phyloP scores from a whole-genome alignment of 2,797 vertebrate genomes.

The Agapornis canus region DNA sequence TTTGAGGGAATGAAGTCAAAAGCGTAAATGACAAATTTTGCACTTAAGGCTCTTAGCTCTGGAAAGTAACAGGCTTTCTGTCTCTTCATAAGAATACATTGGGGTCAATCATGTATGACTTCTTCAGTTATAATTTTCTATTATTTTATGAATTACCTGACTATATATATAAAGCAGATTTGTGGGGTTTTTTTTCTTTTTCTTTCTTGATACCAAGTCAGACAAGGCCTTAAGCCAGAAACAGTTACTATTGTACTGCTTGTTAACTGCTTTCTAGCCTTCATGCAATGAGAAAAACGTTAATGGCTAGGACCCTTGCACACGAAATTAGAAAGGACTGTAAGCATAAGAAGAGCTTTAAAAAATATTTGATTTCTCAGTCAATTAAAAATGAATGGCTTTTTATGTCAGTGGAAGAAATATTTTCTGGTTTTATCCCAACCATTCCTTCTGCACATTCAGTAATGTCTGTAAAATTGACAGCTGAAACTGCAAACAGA shows the following conservation, averaged over 20 bases:
- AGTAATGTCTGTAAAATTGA: not conserved
- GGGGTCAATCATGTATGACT: not conserved
- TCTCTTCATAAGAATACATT: slow-evolving; percentile 17
- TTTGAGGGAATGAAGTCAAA: not conserved
- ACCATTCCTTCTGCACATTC: not conserved
- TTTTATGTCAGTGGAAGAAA: not conserved
- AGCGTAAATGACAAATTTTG: slow-evolving; percentile 42
- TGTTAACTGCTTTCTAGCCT: not conserved
- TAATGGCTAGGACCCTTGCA: not conserved
- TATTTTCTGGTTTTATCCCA: not conserved
- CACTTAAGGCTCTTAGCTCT: not conserved
- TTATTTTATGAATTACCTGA: slow-evolving; percentile 44
- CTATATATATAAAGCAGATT: not conserved
- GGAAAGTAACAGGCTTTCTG: slow-evolving; percentile 9
- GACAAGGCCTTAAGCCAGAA: slow-evolving; percentile 4
- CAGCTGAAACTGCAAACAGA: not conserved
- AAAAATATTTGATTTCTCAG: not conserved
- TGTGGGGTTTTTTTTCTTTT: not conserved
- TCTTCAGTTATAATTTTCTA: slow-evolving; percentile 22
- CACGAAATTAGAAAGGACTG: not conserved
- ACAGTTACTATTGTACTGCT: not conserved
- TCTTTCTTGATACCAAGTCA: not conserved
- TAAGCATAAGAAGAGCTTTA: not conserved
- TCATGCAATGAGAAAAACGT: not conserved
- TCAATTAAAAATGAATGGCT: not conserved